phyloP scores from a whole-genome alignment of 1,140 invertebrate genomes.

The Solenopsis fugax region DNA sequence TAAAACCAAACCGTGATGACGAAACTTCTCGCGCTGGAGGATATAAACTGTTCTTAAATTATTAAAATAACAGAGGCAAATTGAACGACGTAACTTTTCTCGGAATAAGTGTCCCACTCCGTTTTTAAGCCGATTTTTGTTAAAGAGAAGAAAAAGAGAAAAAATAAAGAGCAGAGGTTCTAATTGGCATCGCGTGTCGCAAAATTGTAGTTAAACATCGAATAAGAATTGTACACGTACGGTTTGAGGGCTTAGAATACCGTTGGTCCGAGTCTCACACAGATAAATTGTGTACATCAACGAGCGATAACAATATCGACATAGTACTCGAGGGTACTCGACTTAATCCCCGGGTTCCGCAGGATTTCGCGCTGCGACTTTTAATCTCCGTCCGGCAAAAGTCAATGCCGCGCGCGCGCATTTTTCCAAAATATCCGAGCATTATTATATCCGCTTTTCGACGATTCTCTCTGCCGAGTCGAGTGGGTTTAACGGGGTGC shows the following conservation, averaged over 20 bases:
- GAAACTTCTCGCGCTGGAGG: background rate
- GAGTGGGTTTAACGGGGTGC: slow-evolving; percentile 75
- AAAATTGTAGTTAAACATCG: background rate
- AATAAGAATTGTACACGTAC: background rate
- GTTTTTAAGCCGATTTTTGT: background rate
- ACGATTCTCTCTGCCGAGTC: slow-evolving; percentile 66
- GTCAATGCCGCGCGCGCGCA: slow-evolving; percentile 47
- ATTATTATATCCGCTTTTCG: slow-evolving; percentile 78
- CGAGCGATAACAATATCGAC: slow-evolving; percentile 56
- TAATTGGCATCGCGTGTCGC: background rate
- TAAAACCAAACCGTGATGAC: background rate
- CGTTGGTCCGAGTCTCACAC: background rate
- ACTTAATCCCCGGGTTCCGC: slow-evolving; percentile 58
- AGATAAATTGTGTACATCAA: slow-evolving; percentile 51
- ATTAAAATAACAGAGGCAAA: background rate
- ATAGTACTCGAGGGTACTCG: slow-evolving; percentile 46
- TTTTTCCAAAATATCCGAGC: slow-evolving; percentile 72
- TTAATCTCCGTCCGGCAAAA: slow-evolving; percentile 60
- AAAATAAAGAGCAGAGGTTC: background rate
- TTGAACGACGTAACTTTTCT: background rate
- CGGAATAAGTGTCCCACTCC: background rate
- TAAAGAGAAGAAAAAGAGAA: no score
- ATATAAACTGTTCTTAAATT: background rate
- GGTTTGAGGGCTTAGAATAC: background rate
- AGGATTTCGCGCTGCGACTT: slow-evolving; percentile 53